Evolutionary conservation across 1,140 invertebrate species (phyloP).

Genomic region (Tribolium madens): DNA sequence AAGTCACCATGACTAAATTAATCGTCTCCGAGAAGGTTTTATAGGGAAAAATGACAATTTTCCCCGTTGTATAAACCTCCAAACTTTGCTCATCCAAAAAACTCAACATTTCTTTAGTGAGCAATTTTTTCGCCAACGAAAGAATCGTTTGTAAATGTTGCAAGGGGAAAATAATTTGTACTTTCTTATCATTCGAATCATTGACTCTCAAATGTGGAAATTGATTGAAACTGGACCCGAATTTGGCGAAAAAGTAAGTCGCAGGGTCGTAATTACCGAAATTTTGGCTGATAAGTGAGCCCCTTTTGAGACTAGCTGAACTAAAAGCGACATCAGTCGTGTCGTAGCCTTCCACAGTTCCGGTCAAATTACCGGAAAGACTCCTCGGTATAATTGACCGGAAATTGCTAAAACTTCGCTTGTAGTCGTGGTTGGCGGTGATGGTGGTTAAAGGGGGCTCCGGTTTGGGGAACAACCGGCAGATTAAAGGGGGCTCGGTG

Average conservation of each 20-base stretch:
- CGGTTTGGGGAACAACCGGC: conserved; percentile 85
- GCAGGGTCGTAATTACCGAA: conserved; percentile 82
- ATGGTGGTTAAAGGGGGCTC: conserved; percentile 71
- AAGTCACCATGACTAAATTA: conserved; percentile 92
- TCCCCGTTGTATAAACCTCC: conserved; percentile 73
- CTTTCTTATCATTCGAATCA: conserved; percentile 69
- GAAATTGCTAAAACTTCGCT: conserved; percentile 77
- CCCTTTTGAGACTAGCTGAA: conserved; percentile 56
- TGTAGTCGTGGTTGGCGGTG: conserved; percentile 63
- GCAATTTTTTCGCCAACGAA: conserved; percentile 85
- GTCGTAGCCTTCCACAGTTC: conserved; percentile 60
- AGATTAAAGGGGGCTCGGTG: conserved; percentile 82
- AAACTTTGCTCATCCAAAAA: conserved; percentile 86
- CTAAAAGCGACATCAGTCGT: conserved; percentile 58
- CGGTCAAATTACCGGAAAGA: conserved; percentile 85
- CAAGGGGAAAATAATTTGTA: conserved; percentile 76
- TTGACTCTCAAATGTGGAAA: conserved; percentile 83
- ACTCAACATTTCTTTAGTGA: conserved; percentile 86
- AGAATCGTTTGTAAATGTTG: conserved; percentile 84
- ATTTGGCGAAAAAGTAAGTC: conserved; percentile 90
- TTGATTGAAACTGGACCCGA: conserved; percentile 93
- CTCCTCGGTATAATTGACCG: conserved; percentile 93
- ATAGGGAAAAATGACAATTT: conserved; percentile 84
- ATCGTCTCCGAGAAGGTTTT: conserved; percentile 95
- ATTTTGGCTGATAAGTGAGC: conserved; percentile 74